Base-by-base conservation (phyloP, 2,888 invertebrate species). In the Cantharis flavilabris region DNA sequence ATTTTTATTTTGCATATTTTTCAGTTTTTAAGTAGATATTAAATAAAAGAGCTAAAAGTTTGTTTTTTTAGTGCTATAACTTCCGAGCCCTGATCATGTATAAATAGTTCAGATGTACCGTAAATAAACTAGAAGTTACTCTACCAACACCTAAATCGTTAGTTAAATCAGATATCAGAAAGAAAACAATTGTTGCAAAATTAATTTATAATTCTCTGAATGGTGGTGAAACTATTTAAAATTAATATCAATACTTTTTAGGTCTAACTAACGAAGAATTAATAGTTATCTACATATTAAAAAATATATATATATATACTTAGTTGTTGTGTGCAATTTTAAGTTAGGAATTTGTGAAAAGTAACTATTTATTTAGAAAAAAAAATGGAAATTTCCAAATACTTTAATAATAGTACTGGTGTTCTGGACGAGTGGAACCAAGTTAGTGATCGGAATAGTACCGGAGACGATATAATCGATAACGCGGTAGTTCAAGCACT, bases 401-500 rank as follows among this genome's bases (percentile, higher is more conserved):
- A 76, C 72, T 83, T 81, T 76, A 83, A 83, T 67, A 83, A 83
- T 75, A 81, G 77, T 18, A 82, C 81, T 9, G 80, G 76, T 16
- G 78, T 79, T 20, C 73, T 79, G 64, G 81, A 82, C 65, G 81
- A 81, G 75, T 77, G 76, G 76, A 79, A 78, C 67, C 80, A 81
- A 76, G 62, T 75, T 3, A 75, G 70, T 49, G 75, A 79, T 33
- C 18, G 64, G 10, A 80, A 78, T 16, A 75, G 73, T 33, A 83
- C 81, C 7, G 79, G 72, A 13, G 77, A 82, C 16, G 92, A 93
- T 83, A 90, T 94, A 63, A 93, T 94, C 77, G 91, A 93, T 80
- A 90, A 92, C 80, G 90, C 91, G 80, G 87, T 91, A 1, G 93
- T 95, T 4, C 95, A 95, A 89, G 91, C 93, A 11, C 88, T 93